A percentile compares a stretch with the other conserved stretches of the same genome.
phyloP scores from a whole-genome alignment of 2,888 invertebrate species.

The Polymixis lichenea region DNA sequence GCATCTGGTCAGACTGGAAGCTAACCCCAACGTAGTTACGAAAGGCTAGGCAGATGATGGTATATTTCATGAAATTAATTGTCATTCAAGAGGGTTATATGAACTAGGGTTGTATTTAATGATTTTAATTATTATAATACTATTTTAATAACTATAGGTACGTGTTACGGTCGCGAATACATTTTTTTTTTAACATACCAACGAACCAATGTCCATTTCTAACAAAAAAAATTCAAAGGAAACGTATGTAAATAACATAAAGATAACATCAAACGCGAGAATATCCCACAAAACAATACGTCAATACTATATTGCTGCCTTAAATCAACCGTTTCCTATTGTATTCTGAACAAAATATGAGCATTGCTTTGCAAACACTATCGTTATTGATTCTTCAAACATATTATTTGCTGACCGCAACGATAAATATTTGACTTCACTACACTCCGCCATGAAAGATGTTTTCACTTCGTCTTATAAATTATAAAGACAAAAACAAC shows the following conservation, averaged over 20 bases:
- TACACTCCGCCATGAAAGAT: conserved; percentile 13
- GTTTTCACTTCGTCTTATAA: conserved; percentile 30
- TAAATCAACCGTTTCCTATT: conserved; percentile 29
- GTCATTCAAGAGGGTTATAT: too few species aligned
- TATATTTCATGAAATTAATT: too few species aligned
- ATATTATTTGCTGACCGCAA: conserved; percentile 22
- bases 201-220: not conserved
- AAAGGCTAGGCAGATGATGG: too few species aligned
- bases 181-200: too few species aligned
- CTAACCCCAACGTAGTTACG: too few species aligned
- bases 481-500: conserved; percentile 51
- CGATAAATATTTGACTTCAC: conserved; percentile 12
- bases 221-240: not conserved
- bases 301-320: not conserved
- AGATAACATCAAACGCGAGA: not conserved
- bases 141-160: too few species aligned
- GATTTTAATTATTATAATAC: too few species aligned
- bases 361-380: conserved; percentile 14
- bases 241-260: not conserved
- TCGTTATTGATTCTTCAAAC: conserved; percentile 10
- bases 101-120: too few species aligned
- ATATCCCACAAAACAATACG: not conserved
- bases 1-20: too few species aligned
- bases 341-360: conserved; percentile 14
- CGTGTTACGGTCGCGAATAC: too few species aligned